Evolutionary conservation across 1,140 invertebrate genomes (phyloP).

Genomic region (Pomacea maculata): DNA sequence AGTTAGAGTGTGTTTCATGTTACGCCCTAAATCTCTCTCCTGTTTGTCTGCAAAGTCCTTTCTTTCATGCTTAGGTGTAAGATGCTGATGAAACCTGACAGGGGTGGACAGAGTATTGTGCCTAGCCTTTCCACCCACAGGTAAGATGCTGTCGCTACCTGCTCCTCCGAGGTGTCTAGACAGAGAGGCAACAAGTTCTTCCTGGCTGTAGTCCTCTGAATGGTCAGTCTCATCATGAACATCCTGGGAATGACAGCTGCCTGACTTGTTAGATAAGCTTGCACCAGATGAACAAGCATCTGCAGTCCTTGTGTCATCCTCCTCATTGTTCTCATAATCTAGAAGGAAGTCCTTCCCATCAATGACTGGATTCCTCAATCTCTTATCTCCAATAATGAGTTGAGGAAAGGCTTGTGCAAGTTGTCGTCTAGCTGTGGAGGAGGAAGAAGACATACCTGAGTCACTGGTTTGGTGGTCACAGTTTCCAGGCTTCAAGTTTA

Average conservation of each 20-base stretch:
- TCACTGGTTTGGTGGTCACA: neutral
- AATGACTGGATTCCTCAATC: neutral
- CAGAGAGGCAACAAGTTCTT: slow-evolving; percentile 14
- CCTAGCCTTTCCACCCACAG: too few species aligned
- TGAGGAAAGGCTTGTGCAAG: neutral
- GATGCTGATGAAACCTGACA: too few species aligned
- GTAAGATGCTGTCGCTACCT: neutral
- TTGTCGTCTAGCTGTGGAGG: neutral
- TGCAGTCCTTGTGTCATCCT: slow-evolving; percentile 16
- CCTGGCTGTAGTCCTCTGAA: slow-evolving; percentile 20
- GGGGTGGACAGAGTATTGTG: too few species aligned
- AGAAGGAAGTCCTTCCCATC: neutral
- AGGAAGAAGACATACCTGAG: neutral
- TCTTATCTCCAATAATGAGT: neutral
- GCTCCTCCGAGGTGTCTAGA: neutral
- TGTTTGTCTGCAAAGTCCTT: too few species aligned
- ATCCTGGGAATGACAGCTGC: slow-evolving; percentile 5
- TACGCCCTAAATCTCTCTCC: too few species aligned
- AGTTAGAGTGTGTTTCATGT: too few species aligned
- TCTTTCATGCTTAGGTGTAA: too few species aligned
- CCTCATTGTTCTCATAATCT: slow-evolving; percentile 3
- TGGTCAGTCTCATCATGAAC: slow-evolving; percentile 18
- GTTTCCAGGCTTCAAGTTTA: neutral
- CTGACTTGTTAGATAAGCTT: slow-evolving; percentile 1
- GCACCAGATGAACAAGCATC: neutral